Percentiles rank a stretch among this genome's conserved stretches.
phyloP scores from a whole-genome alignment of 2,113 vertebrate species.

The Cyprinus carpio region DNA sequence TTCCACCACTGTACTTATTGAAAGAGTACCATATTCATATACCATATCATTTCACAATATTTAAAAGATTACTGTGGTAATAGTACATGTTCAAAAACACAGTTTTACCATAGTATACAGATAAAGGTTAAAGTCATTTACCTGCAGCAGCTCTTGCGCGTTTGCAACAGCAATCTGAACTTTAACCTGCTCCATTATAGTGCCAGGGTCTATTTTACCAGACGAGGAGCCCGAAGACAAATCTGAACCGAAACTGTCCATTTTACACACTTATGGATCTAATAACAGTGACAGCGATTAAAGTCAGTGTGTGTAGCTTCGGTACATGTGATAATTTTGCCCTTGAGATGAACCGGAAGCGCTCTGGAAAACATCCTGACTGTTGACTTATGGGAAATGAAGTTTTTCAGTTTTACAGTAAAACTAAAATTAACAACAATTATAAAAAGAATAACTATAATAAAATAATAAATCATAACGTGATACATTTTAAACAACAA shows the following conservation, averaged over 20 bases:
- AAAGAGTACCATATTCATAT: neutral
- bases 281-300: neutral
- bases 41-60: neutral
- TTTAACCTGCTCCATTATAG: constrained; percentile 97
- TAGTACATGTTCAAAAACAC: neutral
- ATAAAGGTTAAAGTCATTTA: constrained; percentile 52
- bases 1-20: neutral
- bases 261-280: constrained; percentile 54
- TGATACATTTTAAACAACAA: neutral
- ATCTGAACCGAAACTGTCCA: constrained; percentile 87
- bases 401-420: constrained; percentile 49
- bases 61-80: neutral
- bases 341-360: constrained; percentile 73
- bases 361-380: constrained; percentile 45
- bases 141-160: constrained; percentile 95
- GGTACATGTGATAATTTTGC: constrained; percentile 65
- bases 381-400: constrained; percentile 57
- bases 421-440: neutral
- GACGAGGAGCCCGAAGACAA: constrained; percentile 76
- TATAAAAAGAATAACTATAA: neutral
- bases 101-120: neutral
- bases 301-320: neutral
- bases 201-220: constrained; percentile 87
- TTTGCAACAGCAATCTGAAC: constrained; percentile 97
- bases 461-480: neutral